Conservation (phyloP, 2,888 invertebrate species). For the Coelinius sp. region DNA sequence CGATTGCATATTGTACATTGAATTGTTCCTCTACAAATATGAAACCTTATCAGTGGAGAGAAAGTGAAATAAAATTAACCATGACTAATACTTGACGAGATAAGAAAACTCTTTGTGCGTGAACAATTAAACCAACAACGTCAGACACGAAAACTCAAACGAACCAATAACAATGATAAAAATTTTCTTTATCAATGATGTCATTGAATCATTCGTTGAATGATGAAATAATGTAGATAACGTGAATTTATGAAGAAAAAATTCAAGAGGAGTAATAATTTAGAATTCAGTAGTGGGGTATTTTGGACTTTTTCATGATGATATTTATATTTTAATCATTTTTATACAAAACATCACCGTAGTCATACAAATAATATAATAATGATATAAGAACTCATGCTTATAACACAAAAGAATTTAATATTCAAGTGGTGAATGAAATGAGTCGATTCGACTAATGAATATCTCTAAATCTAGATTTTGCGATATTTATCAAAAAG, state of each 20-base stretch:
- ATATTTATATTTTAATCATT: neutral
- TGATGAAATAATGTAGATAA: neutral
- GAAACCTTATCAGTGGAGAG: conserved; percentile 8
- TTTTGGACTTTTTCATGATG: neutral
- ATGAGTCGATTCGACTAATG: too few relatives aligned
- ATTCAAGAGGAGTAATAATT: neutral
- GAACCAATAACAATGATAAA: neutral
- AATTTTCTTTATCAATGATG: neutral
- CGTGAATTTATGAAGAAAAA: neutral
- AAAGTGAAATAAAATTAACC: conserved; percentile 5
- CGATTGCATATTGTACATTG: neutral
- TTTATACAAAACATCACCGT: neutral
- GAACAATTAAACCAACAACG: neutral
- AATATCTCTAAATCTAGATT: too few relatives aligned
- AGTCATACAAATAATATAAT: neutral
- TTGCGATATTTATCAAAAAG: too few relatives aligned
- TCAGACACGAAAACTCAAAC: too few relatives aligned
- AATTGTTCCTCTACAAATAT: neutral
- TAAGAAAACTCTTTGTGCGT: neutral
- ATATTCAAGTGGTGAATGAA: too few relatives aligned
- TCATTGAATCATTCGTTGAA: neutral
- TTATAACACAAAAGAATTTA: neutral
- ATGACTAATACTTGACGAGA: neutral
- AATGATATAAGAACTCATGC: neutral
- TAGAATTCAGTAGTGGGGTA: too few relatives aligned